A percentile compares a stretch with the other conserved stretches of the same genome.
Conservation (phyloP, 2,113 vertebrate species). For the Origma solitaria region DNA sequence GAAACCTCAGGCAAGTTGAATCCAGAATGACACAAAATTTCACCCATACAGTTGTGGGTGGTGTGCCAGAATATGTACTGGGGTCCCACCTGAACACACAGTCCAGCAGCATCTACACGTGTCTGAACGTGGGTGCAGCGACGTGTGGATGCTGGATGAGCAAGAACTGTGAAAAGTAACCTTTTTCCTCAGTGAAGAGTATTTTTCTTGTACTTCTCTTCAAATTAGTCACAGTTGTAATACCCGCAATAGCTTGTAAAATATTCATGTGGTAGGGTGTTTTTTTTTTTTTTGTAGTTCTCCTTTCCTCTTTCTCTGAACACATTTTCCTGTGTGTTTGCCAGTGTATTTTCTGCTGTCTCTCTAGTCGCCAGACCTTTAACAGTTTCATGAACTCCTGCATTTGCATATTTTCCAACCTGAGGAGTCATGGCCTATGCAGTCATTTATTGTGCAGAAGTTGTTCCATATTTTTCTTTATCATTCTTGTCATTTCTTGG, state of each 20-base stretch:
- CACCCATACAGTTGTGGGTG: background rate
- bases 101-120: background rate
- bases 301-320: background rate
- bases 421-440: background rate
- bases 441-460: background rate
- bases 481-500: background rate
- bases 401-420: background rate
- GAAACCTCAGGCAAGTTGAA: background rate
- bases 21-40: background rate
- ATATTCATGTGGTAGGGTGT: background rate
- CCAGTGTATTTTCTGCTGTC: background rate
- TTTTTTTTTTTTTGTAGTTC: background rate
- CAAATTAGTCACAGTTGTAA: background rate
- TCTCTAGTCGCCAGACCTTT: background rate
- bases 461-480: background rate
- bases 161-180: background rate
- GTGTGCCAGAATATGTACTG: background rate
- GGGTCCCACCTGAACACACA: background rate
- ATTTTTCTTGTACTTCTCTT: background rate
- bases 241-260: background rate
- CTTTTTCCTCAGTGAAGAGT: background rate
- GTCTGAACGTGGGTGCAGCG: rapidly evolving
- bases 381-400: background rate
- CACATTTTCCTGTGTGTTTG: background rate
- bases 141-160: background rate